Conservation (phyloP, 2,797 vertebrate genomes). For the Chelidonichthys spinosus region DNA sequence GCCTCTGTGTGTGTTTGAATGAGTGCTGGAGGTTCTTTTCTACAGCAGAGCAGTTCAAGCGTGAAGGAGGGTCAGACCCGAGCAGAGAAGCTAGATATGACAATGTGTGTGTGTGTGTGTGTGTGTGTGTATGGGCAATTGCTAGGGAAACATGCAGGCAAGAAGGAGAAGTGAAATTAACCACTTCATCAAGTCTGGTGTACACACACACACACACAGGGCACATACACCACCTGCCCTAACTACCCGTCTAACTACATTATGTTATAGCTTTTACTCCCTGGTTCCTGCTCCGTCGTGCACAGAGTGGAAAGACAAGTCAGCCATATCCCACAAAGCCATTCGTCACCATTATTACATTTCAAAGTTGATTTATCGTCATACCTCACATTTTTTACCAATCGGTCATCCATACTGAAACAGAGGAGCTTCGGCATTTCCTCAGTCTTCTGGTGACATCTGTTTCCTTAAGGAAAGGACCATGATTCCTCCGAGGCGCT, state of each 20-base stretch:
- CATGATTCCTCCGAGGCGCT: no score
- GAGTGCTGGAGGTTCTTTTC: slow-evolving; percentile 35
- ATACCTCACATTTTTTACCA: slow-evolving; percentile 11
- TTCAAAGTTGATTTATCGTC: slow-evolving; percentile 47
- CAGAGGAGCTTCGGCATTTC: slow-evolving; percentile 10
- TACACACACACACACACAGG: slow-evolving; percentile 25
- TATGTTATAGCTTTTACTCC: slow-evolving; percentile 54
- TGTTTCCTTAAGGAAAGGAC: not conserved
- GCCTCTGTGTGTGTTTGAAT: slow-evolving; percentile 29
- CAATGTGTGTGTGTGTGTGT: slow-evolving; percentile 27
- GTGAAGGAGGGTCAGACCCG: slow-evolving; percentile 76
- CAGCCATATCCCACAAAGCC: slow-evolving; percentile 34
- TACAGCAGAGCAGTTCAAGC: slow-evolving; percentile 65
- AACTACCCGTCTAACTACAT: slow-evolving; percentile 54
- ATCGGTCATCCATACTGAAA: slow-evolving; percentile 23
- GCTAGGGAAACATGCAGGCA: slow-evolving; percentile 59
- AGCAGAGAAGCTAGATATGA: slow-evolving; percentile 41
- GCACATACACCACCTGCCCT: slow-evolving; percentile 37
- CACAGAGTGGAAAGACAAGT: slow-evolving; percentile 34
- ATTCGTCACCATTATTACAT: slow-evolving; percentile 45
- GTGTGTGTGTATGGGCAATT: slow-evolving; percentile 29
- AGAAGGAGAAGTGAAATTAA: slow-evolving; percentile 66
- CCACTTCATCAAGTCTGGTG: slow-evolving; percentile 64
- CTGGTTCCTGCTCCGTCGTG: slow-evolving; percentile 40
- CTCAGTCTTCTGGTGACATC: not conserved